Base-by-base conservation (phyloP, 2,797 vertebrate genomes). In the Myotis daubentonii region DNA sequence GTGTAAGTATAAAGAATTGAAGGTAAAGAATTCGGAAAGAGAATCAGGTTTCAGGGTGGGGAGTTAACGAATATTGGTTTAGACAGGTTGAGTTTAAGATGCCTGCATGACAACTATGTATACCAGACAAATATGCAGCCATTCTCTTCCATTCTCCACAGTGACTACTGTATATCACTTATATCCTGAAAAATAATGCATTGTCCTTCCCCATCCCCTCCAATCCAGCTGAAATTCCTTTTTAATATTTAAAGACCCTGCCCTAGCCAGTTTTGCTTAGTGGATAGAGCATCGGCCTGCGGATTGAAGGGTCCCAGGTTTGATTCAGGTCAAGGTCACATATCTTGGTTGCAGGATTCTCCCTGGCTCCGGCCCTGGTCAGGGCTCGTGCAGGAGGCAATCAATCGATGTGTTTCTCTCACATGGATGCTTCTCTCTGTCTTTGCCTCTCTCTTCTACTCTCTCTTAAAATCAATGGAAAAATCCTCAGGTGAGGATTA, bases 31-130 rank as follows among this genome's bases (percentile, higher is more conserved):
- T 78, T 87, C 66, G 51, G 53, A 89, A 91, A 80, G 57, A 92
- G 60, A 94, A 82, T 85, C 44, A 16, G 51, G 60, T 94, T 95
- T 95, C 85, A 93, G 41, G 65, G 62, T 0, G 1, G 33, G 72
- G 30, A 91, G 38, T 80, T 80, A 86, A 90, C 8, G 38, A 96
- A 74, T 38, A 93, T 51, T 85, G 87, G 76, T 70, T 93, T 38
- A 91, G 66, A 94, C 72, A 93, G 71, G 89, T 28, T 81, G 55
- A 85, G 36, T 90, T 94, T 81, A 92, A 89, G 72, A 93, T 88
- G 85, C 68, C 82, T 9, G 23, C 78, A 92, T 78, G 68, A 85
- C 84, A 95, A 87, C 41, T 57, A 74, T 44, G 36, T 20, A 74
- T 30, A 91, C 28, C 71, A 95, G 68, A 94, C 62, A 92, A 88